Percentiles rank a stretch among this genome's conserved stretches.
phyloP scores from a whole-genome alignment of 2,797 vertebrate species.

The Sebastes itinus region DNA sequence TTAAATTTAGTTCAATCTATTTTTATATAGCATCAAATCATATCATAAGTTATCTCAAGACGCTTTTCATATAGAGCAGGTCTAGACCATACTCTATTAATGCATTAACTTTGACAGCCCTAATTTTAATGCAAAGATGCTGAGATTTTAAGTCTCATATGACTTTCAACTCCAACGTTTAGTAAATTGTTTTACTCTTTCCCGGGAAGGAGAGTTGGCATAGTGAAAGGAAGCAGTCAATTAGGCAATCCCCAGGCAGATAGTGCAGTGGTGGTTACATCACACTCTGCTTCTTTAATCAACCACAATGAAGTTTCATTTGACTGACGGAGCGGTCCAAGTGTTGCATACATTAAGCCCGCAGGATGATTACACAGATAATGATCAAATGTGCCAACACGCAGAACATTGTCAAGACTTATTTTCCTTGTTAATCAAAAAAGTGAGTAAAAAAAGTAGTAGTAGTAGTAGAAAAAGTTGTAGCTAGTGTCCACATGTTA shows the following conservation, averaged over 20 bases:
- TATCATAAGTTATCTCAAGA: no score
- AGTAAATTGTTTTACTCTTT: background rate
- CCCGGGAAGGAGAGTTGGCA: background rate
- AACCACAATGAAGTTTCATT: background rate
- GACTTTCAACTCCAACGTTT: background rate
- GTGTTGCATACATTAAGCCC: background rate
- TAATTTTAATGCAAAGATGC: background rate
- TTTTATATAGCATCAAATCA: no score
- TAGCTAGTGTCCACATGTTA: background rate
- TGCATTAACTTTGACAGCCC: no score
- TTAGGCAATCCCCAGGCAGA: slow-evolving; percentile 1
- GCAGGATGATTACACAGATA: background rate
- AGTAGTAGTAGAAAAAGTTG: no score
- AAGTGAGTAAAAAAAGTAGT: no score
- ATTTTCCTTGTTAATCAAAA: background rate
- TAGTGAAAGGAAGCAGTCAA: slow-evolving; percentile 3
- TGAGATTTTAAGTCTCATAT: background rate
- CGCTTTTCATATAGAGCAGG: no score
- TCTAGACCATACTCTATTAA: no score
- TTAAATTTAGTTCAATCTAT: no score
- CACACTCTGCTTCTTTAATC: slow-evolving; percentile 13
- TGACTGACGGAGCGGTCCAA: slow-evolving; percentile 1
- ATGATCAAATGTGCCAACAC: background rate
- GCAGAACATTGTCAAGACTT: background rate
- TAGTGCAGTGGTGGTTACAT: slow-evolving; percentile 1